These are phyloP conservation scores for Petrocephalus schoutedeni DNA, from an alignment of 2,797 vertebrate species.

Conservation along the genomic window DNA sequence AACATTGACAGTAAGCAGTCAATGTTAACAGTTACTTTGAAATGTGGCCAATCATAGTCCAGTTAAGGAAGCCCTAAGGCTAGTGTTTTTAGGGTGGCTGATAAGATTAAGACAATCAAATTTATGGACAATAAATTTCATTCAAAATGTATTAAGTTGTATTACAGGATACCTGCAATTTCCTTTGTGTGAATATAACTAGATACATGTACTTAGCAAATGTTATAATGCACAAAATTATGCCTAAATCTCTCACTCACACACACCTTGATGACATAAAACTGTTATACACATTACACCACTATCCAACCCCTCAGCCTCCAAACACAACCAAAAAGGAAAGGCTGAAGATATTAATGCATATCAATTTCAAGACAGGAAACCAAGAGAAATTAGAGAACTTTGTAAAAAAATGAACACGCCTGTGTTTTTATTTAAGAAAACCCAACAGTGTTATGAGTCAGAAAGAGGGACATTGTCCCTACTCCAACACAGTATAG, in stretches of 20 bases:
- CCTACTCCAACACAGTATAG: constrained; percentile 3
- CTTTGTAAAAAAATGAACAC: not conserved
- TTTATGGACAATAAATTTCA: not conserved
- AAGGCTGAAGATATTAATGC: not conserved
- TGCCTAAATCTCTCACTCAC: not conserved
- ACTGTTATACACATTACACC: not conserved
- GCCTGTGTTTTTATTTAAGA: constrained; percentile 17
- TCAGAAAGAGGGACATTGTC: not conserved
- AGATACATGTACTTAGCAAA: not conserved
- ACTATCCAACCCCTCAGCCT: not conserved
- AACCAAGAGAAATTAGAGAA: not conserved
- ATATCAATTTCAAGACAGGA: not conserved
- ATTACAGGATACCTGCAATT: not conserved
- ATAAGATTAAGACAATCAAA: not conserved
- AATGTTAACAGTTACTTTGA: constrained; percentile 1
- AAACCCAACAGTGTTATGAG: constrained; percentile 19
- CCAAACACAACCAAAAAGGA: not conserved
- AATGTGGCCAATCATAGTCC: not conserved
- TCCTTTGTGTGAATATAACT: not conserved
- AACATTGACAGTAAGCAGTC: not conserved
- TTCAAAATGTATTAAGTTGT: not conserved
- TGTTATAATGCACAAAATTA: not conserved
- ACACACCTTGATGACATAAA: not conserved
- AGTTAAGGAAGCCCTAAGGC: not conserved
- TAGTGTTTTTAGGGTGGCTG: not conserved